These are phyloP conservation scores for Dolomedes plantarius DNA, from an alignment of 2,888 invertebrate species.

Conservation along the genomic window DNA sequence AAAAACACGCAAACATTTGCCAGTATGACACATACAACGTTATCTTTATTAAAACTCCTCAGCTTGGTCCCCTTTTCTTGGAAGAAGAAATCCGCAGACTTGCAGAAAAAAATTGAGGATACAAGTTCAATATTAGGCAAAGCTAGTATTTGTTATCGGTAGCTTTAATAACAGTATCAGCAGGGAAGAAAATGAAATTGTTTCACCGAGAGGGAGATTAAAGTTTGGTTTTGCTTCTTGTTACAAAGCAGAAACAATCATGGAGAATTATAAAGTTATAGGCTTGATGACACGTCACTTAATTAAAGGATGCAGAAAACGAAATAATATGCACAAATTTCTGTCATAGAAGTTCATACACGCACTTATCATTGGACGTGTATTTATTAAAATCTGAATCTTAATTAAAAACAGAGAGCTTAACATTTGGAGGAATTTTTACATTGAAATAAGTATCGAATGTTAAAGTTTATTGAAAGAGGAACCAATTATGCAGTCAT, in stretches of 20 bases:
- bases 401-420: no score
- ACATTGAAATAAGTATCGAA: no score
- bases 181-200: conserved; percentile 25
- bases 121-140: neutral
- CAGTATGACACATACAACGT: neutral
- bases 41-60: conserved; percentile 35
- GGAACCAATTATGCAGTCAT: no score
- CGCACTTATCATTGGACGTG: no score
- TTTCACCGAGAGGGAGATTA: conserved; percentile 5
- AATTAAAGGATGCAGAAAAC: neutral
- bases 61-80: neutral
- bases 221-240: neutral
- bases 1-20: conserved; percentile 17
- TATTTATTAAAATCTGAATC: no score
- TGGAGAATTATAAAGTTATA: neutral
- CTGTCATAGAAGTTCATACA: no score
- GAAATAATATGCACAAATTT: neutral
- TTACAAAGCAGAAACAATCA: neutral
- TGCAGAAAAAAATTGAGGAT: neutral
- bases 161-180: conserved; percentile 42
- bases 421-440: no score
- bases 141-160: conserved; percentile 27
- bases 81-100: neutral
- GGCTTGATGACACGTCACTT: neutral
- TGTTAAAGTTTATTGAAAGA: no score